Conservation (phyloP, 2,113 vertebrate species). For the Strix uralensis region DNA sequence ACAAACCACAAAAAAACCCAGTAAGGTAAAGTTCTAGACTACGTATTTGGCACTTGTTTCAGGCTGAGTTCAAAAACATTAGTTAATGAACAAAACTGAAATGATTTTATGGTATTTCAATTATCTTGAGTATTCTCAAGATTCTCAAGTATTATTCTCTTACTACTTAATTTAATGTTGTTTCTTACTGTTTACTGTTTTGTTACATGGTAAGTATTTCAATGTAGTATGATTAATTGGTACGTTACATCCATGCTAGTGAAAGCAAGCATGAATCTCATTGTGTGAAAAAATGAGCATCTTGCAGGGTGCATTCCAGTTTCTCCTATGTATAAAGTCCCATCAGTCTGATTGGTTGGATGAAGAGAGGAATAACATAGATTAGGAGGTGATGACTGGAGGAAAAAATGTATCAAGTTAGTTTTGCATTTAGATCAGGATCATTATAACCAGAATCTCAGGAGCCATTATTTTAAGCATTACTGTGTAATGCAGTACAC, state of each 20-base stretch:
- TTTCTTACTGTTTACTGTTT: not conserved
- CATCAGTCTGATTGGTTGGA: not conserved
- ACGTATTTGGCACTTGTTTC: not conserved
- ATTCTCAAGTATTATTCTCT: not conserved
- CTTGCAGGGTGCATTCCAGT: not conserved
- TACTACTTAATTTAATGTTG: not conserved
- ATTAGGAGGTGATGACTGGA: not conserved
- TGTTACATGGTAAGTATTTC: not conserved
- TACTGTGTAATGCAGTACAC: not conserved
- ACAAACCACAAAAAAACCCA: too few relatives aligned
- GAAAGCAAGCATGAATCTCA: not conserved
- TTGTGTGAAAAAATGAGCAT: not conserved
- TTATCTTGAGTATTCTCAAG: not conserved
- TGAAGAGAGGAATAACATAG: not conserved
- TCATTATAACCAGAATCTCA: not conserved
- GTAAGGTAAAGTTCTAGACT: not conserved
- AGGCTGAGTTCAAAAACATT: not conserved
- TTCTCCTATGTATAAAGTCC: not conserved
- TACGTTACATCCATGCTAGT: not conserved
- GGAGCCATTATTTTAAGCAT: conserved; percentile 22
- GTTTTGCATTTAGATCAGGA: not conserved
- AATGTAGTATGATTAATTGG: not conserved
- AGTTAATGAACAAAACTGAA: not conserved
- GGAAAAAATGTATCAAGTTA: not conserved
- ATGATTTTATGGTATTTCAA: not conserved